Percentiles rank a stretch among this genome's conserved stretches.
Conservation (phyloP, 2,888 invertebrate species). For the Caenorhabditis becei region DNA sequence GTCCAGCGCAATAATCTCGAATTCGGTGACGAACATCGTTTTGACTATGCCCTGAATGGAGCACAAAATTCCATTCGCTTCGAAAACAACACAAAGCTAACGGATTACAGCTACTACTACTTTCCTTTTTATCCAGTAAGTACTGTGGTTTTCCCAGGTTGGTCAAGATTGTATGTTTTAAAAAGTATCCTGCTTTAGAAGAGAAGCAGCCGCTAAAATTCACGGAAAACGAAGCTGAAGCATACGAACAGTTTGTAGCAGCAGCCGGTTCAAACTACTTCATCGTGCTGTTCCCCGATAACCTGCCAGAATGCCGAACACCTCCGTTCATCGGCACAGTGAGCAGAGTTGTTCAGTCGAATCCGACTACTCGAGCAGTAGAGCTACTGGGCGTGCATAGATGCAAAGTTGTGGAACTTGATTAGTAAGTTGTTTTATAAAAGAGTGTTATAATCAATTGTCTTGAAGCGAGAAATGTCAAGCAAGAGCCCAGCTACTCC, state of each 20-base stretch:
- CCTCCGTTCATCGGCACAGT: conserved; percentile 26
- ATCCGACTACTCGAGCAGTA: conserved; percentile 9
- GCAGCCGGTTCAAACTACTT: conserved; percentile 32
- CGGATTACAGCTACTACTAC: conserved; percentile 27
- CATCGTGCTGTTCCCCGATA: conserved; percentile 20
- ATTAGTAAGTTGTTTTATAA: conserved; percentile 18
- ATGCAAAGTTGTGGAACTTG: conserved; percentile 30
- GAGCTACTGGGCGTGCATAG: conserved; percentile 36
- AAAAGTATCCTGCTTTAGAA: conserved; percentile 1
- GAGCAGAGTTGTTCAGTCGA: conserved; percentile 21
- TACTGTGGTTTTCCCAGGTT: conserved; percentile 39
- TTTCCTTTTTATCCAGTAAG: conserved; percentile 16
- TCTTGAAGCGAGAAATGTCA: conserved; percentile 14
- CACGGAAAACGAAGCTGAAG: conserved; percentile 8
- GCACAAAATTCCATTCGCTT: conserved; percentile 3
- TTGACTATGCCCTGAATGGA: conserved; percentile 25
- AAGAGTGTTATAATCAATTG: not conserved
- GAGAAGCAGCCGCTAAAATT: conserved; percentile 25
- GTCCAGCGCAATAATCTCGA: not conserved
- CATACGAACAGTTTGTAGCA: conserved; percentile 4
- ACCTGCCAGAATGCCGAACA: conserved; percentile 7
- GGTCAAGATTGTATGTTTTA: not conserved
- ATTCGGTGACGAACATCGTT: not conserved
- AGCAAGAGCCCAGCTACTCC: conserved; percentile 20
- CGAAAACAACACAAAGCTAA: conserved; percentile 13